A percentile compares a stretch with the other conserved stretches of the same genome.
Evolutionary conservation across 1,140 invertebrate species (phyloP).

Genomic region (Druon quercuslanigerum): DNA sequence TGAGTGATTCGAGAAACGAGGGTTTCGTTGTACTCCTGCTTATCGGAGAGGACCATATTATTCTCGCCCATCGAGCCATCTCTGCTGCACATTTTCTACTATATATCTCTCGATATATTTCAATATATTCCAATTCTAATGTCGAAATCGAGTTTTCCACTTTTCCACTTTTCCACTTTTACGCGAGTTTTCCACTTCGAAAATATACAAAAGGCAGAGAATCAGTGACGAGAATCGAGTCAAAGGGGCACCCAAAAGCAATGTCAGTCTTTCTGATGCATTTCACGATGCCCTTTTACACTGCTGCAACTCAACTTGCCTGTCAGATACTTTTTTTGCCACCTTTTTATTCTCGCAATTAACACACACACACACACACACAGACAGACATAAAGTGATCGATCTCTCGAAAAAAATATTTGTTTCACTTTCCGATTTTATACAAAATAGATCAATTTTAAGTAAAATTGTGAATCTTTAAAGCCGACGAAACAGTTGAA

Average conservation of each 20-base stretch:
- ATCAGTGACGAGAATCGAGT: neutral
- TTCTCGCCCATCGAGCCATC: constrained; percentile 3
- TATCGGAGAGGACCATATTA: constrained; percentile 41
- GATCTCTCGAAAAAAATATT: neutral
- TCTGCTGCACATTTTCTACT: constrained; percentile 35
- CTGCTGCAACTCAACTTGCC: neutral
- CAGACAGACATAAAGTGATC: neutral
- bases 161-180: neutral
- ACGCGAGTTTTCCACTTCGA: constrained; percentile 10
- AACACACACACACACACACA: neutral
- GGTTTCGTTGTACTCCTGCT: constrained; percentile 25
- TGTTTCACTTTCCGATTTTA: neutral
- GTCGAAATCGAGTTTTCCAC: neutral
- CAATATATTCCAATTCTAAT: neutral
- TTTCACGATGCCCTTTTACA: constrained; percentile 13
- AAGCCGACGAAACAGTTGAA: too few relatives aligned
- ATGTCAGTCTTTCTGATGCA: constrained; percentile 5
- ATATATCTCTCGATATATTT: neutral
- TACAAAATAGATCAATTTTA: too few relatives aligned
- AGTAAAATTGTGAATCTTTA: too few relatives aligned
- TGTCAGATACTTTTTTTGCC: neutral
- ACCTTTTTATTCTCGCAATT: neutral
- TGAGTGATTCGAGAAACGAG: constrained; percentile 31
- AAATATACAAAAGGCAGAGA: neutral
- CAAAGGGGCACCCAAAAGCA: neutral